Base-by-base conservation (phyloP, 2,113 vertebrate genomes). In the Balaeniceps rex region DNA sequence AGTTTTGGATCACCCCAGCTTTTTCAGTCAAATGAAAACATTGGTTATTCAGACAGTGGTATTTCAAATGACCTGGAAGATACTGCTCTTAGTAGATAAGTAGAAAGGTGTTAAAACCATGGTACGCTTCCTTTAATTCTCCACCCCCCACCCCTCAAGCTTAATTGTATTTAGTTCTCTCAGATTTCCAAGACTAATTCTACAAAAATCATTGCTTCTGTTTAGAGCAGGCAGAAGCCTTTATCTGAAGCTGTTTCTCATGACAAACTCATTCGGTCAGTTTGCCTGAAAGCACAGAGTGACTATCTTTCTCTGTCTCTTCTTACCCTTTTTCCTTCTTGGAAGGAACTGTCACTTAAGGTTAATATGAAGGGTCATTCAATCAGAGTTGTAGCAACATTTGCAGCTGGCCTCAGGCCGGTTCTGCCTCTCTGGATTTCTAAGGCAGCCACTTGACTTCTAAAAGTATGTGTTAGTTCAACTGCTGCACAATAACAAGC, bases 391-490 rank as follows among this genome's bases (percentile, higher is more conserved):
- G 70, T 70, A 76, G 72, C 63, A 92, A 91, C 42, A 34, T 63
- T 84, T 88, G 54, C 63, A 82, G 64, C 34, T 97, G 90, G 76
- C 95, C 87, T 88, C 72, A 54, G 91, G 93, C 70, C 90, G 87
- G 69, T 95, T 93, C 80, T 97, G 94, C 76, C 90, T 94, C 61
- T 88, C 66, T 71, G 58, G 28, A 94, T 97, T 95, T 96, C 74
- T n/a, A 42, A 92, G 66, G 66, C 85, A 95, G 91, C 36, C 66
- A 77, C 74, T 93, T 93, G 68, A 81, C 34, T 88, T 88, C 70
- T 52, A 28, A 60, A 64, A 79, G 65, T 58, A 52, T 25, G 31
- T 69, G 14, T 54, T 68, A 86, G 64, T 88, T 93, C 76, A 90
- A 17, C 34, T 5, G 11, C 58, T 64, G 55, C 69, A 33, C n/a